A percentile compares a stretch with the other conserved stretches of the same genome.
Evolutionary conservation across 2,797 vertebrate species (phyloP).

Genomic region (Malurus splendens): DNA sequence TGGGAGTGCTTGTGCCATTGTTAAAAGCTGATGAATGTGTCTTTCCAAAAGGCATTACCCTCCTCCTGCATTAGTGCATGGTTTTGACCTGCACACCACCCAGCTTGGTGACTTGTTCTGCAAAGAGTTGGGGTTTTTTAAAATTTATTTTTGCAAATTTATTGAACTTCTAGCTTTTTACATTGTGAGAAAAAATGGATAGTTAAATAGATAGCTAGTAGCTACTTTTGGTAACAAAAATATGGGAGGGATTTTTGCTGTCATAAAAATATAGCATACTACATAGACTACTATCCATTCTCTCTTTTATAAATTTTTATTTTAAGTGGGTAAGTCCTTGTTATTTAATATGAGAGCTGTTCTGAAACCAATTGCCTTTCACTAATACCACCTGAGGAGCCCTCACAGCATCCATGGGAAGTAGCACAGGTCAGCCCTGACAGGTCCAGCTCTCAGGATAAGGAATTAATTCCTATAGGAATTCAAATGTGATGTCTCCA

Average conservation of each 20-base stretch:
- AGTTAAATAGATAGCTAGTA: not conserved
- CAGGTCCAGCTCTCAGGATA: not conserved
- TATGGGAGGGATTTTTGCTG: fast-evolving
- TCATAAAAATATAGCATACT: not conserved
- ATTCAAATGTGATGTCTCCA: not conserved
- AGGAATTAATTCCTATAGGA: not conserved
- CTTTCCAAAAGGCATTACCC: not conserved
- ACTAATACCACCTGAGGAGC: not conserved
- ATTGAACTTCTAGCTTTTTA: not conserved
- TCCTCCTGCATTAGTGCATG: not conserved
- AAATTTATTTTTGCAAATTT: not conserved
- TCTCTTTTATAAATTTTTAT: not conserved
- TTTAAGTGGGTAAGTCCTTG: not conserved
- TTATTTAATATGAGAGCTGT: not conserved
- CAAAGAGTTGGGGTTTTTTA: not conserved
- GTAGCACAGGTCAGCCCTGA: not conserved
- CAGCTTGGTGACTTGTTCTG: not conserved
- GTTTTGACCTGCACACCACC: not conserved
- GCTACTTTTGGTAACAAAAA: not conserved
- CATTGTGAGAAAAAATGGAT: not conserved
- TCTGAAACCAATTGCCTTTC: not conserved
- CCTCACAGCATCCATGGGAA: not conserved
- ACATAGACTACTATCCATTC: not conserved
- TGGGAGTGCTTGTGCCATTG: not conserved
- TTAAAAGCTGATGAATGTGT: not conserved